Evolutionary conservation across 2,113 vertebrate genomes (phyloP), one percentile per base, ranked within the genome.

Genomic region (Sylvia atricapilla): DNA sequence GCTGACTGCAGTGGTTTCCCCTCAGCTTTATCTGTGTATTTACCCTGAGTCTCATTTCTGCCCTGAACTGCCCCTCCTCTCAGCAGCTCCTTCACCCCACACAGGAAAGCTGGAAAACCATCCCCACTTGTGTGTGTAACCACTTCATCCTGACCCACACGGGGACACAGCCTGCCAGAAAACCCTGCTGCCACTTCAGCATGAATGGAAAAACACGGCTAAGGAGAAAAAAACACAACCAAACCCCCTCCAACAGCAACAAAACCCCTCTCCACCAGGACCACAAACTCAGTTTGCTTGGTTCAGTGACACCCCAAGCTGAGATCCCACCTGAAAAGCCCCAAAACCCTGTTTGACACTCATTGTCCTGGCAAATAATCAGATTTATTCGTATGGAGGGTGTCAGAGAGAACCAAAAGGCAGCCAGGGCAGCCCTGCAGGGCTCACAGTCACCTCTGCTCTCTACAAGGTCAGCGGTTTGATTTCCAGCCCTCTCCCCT

Each of bases 81-180:
- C 89, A 91, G 94, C 94, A 95, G 93, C 93, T 93, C 81, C 90
- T 63, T 60, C 74, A 67, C 33, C 89, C 90, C 85, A 14, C 93
- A 53, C 58, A 93, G 94, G 72, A 80, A 95, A 97, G 82, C 75
- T 94, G 91, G 55, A 87, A 93, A 95, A 89, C 67, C 89, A 87
- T 58, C 87, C 50, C 0, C 91, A 77, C 78, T 64, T 63, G 75
- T 74, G 49, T 91, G 85, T 84, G 91, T 86, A 95, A 94, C 79
- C 74, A 37, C 96, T 87, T 74, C 75, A 93, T 84, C 72, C 67
- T 94, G 88, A 94, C 93, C 79, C 14, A 47, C 76, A 13, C 14
- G 82, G 92, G 94, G 47, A 92, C 75, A 73, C 27, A 89, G 94
- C 79, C 91, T 95, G 92, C 93, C 96, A 91, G 90, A 85, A 96